A percentile compares a stretch with the other conserved stretches of the same genome.
These are phyloP conservation scores for Zele albiditarsus DNA, from an alignment of 2,888 invertebrate species.

Conservation along the genomic window DNA sequence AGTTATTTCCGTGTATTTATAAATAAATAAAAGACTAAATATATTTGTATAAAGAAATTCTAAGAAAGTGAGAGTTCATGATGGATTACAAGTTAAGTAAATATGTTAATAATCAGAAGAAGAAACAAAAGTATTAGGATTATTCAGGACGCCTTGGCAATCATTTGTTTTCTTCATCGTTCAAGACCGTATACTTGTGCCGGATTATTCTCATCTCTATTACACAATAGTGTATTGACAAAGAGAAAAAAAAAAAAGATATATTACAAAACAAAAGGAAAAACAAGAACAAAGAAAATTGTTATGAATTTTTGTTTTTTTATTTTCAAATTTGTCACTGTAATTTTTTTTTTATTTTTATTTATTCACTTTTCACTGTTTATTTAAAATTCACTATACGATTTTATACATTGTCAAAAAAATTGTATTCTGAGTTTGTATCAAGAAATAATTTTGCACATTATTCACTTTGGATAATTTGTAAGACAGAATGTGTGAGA, in stretches of 20 bases:
- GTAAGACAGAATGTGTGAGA: not conserved
- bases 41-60: not conserved
- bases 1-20: conserved; percentile 13
- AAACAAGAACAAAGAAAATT: not conserved
- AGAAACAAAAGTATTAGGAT: not conserved
- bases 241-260: not conserved
- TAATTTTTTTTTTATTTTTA: not conserved
- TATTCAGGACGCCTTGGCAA: conserved; percentile 3
- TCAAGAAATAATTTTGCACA: not conserved
- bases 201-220: not conserved
- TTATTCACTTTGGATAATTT: not conserved
- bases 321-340: not conserved
- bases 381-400: not conserved
- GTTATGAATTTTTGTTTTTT: not conserved
- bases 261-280: not conserved
- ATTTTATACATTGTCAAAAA: not conserved
- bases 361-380: conserved; percentile 8
- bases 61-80: conserved; percentile 53
- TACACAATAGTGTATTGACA: not conserved
- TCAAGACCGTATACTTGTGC: not conserved
- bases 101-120: conserved; percentile 44
- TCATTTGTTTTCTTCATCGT: not conserved
- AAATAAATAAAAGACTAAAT: not conserved
- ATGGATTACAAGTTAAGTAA: conserved; percentile 56
- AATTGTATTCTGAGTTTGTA: not conserved